Conservation (phyloP, 2,797 vertebrate genomes). For the Gymnoscopelus microlampas region DNA sequence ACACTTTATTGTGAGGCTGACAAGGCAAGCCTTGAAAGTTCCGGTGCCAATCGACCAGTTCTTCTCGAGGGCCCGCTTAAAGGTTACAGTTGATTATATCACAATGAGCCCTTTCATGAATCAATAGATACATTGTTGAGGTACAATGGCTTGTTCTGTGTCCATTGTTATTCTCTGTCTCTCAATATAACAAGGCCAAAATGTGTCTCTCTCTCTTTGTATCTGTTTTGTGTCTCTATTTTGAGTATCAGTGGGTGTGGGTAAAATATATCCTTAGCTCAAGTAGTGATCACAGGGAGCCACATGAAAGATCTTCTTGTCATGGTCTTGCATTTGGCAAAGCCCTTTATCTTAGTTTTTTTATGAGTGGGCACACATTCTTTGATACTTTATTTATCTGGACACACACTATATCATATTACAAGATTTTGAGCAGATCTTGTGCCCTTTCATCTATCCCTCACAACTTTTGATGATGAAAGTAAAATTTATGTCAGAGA, state of each 20-base stretch:
- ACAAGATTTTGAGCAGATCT: constrained; percentile 4
- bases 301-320: constrained; percentile 13
- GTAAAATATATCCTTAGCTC: constrained; percentile 28
- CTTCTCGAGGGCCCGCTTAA: constrained; percentile 62
- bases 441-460: background rate
- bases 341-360: too few species aligned
- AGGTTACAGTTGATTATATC: constrained; percentile 69
- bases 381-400: too few species aligned
- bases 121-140: constrained; percentile 72
- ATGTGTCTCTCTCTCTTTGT: constrained; percentile 29
- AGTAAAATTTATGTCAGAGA: background rate
- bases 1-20: constrained; percentile 28
- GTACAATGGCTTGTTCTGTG: constrained; percentile 51
- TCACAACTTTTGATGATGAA: background rate
- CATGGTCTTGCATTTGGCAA: constrained; percentile 4
- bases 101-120: constrained; percentile 62
- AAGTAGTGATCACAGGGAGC: constrained; percentile 19
- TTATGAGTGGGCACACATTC: too few species aligned
- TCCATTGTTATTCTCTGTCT: constrained; percentile 50
- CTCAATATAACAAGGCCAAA: constrained; percentile 51
- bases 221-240: constrained; percentile 10
- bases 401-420: too few species aligned
- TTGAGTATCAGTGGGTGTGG: constrained; percentile 29
- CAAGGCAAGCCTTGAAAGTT: constrained; percentile 32
- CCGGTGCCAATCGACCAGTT: constrained; percentile 43